Conservation (phyloP, 2,888 invertebrate genomes). For the Leucoma salicis region DNA sequence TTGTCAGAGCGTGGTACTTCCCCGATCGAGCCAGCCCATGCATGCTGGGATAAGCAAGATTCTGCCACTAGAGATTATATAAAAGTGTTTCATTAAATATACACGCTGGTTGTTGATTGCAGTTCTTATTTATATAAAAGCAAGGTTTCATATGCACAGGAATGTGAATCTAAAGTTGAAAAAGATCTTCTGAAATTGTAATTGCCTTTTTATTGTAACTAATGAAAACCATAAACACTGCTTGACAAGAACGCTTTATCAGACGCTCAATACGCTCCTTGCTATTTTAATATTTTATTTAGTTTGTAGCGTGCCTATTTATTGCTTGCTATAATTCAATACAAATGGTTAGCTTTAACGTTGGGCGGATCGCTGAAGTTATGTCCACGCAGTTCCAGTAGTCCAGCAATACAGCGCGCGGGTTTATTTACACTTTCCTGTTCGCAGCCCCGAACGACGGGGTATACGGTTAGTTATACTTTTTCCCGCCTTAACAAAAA, state of each 20-base stretch:
- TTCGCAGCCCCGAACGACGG: no score
- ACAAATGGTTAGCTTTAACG: no score
- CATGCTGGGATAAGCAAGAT: no score
- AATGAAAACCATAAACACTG: slow-evolving; percentile 42
- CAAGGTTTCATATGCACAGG: slow-evolving; percentile 9
- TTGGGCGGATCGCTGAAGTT: no score
- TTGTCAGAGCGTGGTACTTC: no score
- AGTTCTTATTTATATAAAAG: slow-evolving; percentile 4
- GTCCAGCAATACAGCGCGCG: no score
- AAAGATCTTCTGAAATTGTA: slow-evolving; percentile 31
- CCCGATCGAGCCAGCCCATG: no score
- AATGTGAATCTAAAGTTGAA: slow-evolving; percentile 25
- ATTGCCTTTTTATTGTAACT: slow-evolving; percentile 48
- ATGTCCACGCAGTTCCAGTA: no score
- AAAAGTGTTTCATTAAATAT: slow-evolving; percentile 6
- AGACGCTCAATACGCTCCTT: slow-evolving; percentile 22
- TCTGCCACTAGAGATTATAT: no score
- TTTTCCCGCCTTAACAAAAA: no score
- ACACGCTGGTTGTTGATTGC: slow-evolving; percentile 5
- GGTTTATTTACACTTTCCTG: no score
- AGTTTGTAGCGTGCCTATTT: slow-evolving; percentile 3
- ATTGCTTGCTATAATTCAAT: not conserved
- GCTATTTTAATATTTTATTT: slow-evolving; percentile 19
- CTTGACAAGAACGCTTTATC: slow-evolving; percentile 38
- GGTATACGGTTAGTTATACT: no score